Conservation (phyloP, 2,113 vertebrate species). For the Solea solea region DNA sequence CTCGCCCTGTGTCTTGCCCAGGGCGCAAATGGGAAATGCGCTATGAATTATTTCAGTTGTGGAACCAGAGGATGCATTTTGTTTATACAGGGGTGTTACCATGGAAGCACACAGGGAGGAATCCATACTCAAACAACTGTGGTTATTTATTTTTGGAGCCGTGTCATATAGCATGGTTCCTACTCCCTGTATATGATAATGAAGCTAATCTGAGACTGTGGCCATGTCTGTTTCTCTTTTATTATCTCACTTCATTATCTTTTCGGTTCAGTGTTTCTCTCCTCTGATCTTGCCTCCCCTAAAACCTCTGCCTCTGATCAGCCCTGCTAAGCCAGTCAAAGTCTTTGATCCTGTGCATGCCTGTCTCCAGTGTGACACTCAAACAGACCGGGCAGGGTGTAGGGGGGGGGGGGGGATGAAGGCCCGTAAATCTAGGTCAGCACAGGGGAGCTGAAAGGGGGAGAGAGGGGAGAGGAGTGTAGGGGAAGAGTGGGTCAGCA, state of each 20-base stretch:
- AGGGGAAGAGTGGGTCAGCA: constrained; percentile 21
- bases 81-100: constrained; percentile 17
- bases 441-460: constrained; percentile 6
- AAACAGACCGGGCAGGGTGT: constrained; percentile 2
- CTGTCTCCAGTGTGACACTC: constrained; percentile 34
- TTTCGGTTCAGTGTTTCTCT: constrained; percentile 19
- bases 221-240: not conserved
- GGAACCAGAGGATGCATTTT: constrained; percentile 38
- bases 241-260: constrained; percentile 6
- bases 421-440: constrained; percentile 70
- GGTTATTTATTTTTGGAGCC: constrained; percentile 29
- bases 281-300: constrained; percentile 18
- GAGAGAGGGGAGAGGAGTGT: constrained; percentile 1
- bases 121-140: constrained; percentile 5
- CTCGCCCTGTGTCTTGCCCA: constrained; percentile 22
- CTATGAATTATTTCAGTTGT: constrained; percentile 63
- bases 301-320: constrained; percentile 38
- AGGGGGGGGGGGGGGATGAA: no score
- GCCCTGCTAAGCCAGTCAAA: constrained; percentile 53
- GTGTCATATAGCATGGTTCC: constrained; percentile 10
- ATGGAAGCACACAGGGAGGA: constrained; percentile 32
- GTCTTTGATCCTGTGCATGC: constrained; percentile 54
- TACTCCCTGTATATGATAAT: not conserved
- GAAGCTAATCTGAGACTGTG: constrained; percentile 2
- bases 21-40: constrained; percentile 52